phyloP scores from a whole-genome alignment of 2,113 vertebrate genomes.

The Hemiscyllium ocellatum region DNA sequence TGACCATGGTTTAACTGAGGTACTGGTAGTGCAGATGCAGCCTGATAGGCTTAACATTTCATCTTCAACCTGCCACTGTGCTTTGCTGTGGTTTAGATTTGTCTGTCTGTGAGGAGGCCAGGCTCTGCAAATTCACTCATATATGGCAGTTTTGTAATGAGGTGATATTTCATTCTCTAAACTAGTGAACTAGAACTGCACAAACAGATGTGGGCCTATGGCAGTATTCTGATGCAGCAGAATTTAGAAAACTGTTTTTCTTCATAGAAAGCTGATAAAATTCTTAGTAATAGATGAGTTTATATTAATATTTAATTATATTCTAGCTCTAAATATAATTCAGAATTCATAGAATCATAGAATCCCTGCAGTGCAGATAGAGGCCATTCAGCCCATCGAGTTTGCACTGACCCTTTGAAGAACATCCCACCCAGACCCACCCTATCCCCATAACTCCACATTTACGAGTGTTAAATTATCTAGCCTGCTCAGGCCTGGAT shows the following conservation, averaged over 20 bases:
- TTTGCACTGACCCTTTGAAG: no score
- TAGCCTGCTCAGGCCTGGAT: no score
- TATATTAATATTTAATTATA: conserved; percentile 19
- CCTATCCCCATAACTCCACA: no score
- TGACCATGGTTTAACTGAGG: conserved; percentile 53
- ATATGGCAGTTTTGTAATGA: conserved; percentile 57
- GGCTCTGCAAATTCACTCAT: conserved; percentile 53
- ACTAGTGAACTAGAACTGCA: conserved; percentile 54
- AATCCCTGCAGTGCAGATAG: no score
- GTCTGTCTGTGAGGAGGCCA: conserved; percentile 49
- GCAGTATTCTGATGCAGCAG: conserved; percentile 29
- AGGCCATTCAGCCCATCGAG: no score
- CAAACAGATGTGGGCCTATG: conserved; percentile 50
- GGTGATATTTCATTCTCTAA: conserved; percentile 60
- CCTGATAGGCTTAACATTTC: conserved; percentile 46
- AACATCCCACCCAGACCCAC: no score
- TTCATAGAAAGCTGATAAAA: not conserved
- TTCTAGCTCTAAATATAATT: conserved; percentile 24
- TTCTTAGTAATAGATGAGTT: conserved; percentile 16
- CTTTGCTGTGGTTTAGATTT: conserved; percentile 46
- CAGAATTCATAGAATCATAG: not conserved
- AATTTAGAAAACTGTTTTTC: not conserved
- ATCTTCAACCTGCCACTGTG: conserved; percentile 43
- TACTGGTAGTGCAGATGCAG: conserved; percentile 49
- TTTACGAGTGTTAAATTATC: no score